Evolutionary conservation across 2,113 vertebrate species (phyloP), one percentile per base, ranked within the genome.

Genomic region (Pongo abelii): DNA sequence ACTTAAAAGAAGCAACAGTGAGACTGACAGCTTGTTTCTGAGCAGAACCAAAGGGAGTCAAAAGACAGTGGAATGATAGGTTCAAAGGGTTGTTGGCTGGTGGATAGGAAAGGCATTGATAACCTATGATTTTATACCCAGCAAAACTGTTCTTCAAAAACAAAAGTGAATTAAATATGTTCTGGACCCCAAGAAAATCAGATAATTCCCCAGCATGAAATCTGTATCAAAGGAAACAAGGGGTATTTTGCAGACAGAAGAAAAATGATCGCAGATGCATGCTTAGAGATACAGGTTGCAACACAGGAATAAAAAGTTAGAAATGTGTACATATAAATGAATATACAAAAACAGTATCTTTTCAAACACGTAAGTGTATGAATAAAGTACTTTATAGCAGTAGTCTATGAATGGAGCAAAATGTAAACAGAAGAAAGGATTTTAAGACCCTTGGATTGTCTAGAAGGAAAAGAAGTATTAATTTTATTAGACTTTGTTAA

Each of bases 401-500:
- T 1, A 14, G 79, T 69, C 74, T 38, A 16, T 3, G 50, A 40
- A 10, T 35, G 23, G 32, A 78, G 35, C 22, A 64, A 70, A 27
- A 70, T 43, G 38, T 52, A 18, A 89, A 38, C 16, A 48, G 50
- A 35, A 27, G 11, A 69, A 55, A 69, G 14, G 8, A 38, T 55
- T 91, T 16, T 57, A 38, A 50, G 17, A 32, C 2, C 10, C n/a
- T 22, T n/a, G 2, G 38, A 85, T 14, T 46, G 3, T 20, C 30
- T 40, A 74, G 8, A 72, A 48, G 48, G 89, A 16, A 79, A 12
- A 59, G 64, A 35, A 61, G 20, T 52, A 55, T 59, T 74, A 57
- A 52, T 32, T 61, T 85, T 89, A 59, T 52, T 69, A 91, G 84
- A 84, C 32, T 89, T 46, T 86, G 20, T 25, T 48, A 84, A 85